Base-by-base conservation (phyloP, 2,797 vertebrate genomes). In the Streptopelia turtur region DNA sequence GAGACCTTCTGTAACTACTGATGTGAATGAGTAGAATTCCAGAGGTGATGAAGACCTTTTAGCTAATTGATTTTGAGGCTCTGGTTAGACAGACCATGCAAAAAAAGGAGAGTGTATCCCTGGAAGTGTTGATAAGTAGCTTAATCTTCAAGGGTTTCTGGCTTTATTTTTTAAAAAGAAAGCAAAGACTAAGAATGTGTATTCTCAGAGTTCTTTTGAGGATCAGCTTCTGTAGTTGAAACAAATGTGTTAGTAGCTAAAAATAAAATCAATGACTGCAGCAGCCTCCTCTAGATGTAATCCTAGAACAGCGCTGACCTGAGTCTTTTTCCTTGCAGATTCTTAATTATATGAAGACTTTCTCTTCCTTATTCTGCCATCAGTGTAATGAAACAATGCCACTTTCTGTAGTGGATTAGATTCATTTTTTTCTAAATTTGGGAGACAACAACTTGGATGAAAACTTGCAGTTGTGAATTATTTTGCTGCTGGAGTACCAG, bases 1-100 rank as follows among this genome's bases (percentile, higher is more conserved):
- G 83, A 93, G 86, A 80, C 88, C 79, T 79, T 92, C 89, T 90
- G 70, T 92, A 96, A 96, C 93, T 91, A 96, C 75, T 14, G 52
- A 87, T 78, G 87, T 90, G 95, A 94, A 94, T 84, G 72, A 87
- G 20, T 71, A 43, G 76, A 82, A 87, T 95, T 96, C 75, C 90
- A 96, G 90, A 95, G 77, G 68, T 92, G 92, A 90, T 83, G 90
- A 94, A 95, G 92, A 77, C 87, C 70, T 93, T 93, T 86, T 84
- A 82, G 61, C 81, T 91, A 95, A 95, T 95, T 93, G 93, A 91
- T 95, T 95, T 91, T 81, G 80, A 90, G 64, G 74, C 64, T 89
- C 31, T 81, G 93, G 71, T 70, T 85, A 88, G 74, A 93, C 65
- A 89, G 75, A 49, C 56, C 28, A 47, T 76, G 57, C 43, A 45